Percentiles rank a stretch among this genome's conserved stretches.
These are phyloP conservation scores for Pissodes strobi DNA, from an alignment of 1,140 invertebrate genomes.

Conservation along the genomic window DNA sequence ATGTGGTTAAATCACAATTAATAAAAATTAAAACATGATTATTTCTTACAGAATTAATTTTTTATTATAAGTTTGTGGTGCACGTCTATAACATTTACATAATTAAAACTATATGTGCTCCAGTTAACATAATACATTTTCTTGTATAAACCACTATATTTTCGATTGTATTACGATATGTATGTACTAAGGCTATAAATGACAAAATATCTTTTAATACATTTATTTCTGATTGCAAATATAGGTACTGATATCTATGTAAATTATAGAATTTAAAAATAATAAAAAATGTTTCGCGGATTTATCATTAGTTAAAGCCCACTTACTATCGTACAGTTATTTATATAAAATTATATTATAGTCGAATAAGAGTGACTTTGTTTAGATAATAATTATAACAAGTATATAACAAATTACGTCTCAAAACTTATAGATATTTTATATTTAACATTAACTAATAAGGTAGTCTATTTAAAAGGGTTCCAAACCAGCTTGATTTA, in stretches of 20 bases:
- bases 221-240: neutral
- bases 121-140: neutral
- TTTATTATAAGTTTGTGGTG: neutral
- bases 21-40: too few species aligned
- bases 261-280: neutral
- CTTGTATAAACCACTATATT: slow-evolving; percentile 17
- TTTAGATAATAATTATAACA: too few species aligned
- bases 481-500: too few species aligned
- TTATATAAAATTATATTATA: too few species aligned
- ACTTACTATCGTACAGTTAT: too few species aligned
- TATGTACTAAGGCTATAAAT: slow-evolving; percentile 27
- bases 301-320: too few species aligned
- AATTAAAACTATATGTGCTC: neutral
- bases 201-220: slow-evolving; percentile 3
- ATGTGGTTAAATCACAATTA: too few species aligned
- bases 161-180: slow-evolving; percentile 29
- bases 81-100: neutral
- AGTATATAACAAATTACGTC: too few species aligned
- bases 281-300: neutral
- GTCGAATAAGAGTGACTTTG: too few species aligned
- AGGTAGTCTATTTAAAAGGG: too few species aligned
- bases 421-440: too few species aligned
- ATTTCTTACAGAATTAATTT: neutral
- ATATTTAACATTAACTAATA: too few species aligned
- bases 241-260: neutral